These are phyloP conservation scores for Cremastobaeus sp. DNA, from an alignment of 2,888 invertebrate species.

Conservation along the genomic window DNA sequence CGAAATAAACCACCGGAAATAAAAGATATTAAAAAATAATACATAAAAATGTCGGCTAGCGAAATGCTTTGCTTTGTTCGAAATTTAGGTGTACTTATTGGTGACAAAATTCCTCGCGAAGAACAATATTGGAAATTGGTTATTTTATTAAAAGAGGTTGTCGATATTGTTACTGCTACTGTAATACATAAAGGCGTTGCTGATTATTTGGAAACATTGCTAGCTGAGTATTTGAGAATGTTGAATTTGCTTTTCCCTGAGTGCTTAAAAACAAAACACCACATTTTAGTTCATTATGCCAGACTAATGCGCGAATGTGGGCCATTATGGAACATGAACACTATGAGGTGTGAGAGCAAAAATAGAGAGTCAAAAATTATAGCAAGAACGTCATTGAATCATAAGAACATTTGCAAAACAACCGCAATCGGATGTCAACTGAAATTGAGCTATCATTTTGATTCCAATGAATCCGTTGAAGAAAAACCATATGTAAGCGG, in stretches of 20 bases:
- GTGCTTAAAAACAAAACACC: conserved; percentile 5
- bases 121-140: conserved; percentile 5
- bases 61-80: conserved; percentile 17
- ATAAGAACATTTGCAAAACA: conserved; percentile 39
- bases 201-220: conserved; percentile 24
- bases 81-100: conserved; percentile 22
- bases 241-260: background rate
- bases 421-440: conserved; percentile 32
- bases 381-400: conserved; percentile 38
- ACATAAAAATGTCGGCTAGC: conserved; percentile 27
- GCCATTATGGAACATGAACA: conserved; percentile 1
- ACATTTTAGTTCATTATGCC: conserved; percentile 2
- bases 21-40: conserved; percentile 8
- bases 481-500: conserved; percentile 19
- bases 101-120: conserved; percentile 6
- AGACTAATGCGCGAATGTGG: background rate
- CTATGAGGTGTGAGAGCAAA: conserved; percentile 20
- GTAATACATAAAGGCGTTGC: conserved; percentile 23
- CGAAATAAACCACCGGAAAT: conserved; percentile 1
- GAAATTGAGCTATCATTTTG: conserved; percentile 25
- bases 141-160: conserved; percentile 16
- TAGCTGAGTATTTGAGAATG: background rate
- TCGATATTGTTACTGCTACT: conserved; percentile 29
- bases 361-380: conserved; percentile 18
- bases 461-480: conserved; percentile 11